phyloP scores from a whole-genome alignment of 2,888 invertebrate genomes.

The Diloba caeruleocephala region DNA sequence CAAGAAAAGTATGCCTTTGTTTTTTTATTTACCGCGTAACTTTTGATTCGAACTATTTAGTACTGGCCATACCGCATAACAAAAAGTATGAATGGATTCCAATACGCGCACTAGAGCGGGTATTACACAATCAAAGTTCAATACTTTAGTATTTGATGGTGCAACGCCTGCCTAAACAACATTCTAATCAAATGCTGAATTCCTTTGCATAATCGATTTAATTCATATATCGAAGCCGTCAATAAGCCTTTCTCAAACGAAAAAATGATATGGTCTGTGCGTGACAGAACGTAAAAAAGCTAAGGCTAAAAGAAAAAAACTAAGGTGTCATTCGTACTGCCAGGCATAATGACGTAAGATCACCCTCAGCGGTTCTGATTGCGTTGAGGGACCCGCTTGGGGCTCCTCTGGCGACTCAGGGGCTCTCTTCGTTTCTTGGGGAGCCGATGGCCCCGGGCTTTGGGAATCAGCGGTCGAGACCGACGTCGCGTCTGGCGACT shows the following conservation, averaged over 20 bases:
- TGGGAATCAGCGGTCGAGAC: constrained; percentile 65
- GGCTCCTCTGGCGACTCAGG: constrained; percentile 68
- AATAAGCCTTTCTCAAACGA: constrained; percentile 65
- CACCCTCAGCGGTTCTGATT: constrained; percentile 82
- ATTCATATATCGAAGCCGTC: constrained; percentile 64
- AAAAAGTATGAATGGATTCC: constrained; percentile 35
- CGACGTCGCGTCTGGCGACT: constrained; percentile 72
- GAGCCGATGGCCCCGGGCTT: constrained; percentile 58
- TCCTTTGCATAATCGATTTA: constrained; percentile 73
- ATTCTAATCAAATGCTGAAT: constrained; percentile 84
- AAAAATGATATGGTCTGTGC: constrained; percentile 73
- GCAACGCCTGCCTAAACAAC: constrained; percentile 56
- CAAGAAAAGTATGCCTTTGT: constrained; percentile 19
- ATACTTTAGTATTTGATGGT: constrained; percentile 44
- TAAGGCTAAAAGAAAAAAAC: constrained; percentile 82
- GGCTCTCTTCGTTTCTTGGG: constrained; percentile 51
- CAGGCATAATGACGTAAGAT: constrained; percentile 87
- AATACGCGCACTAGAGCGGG: constrained; percentile 37
- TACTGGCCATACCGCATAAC: constrained; percentile 21
- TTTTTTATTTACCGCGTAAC: too few species aligned
- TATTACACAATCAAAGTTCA: constrained; percentile 51
- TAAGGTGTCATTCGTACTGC: constrained; percentile 88
- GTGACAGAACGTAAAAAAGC: constrained; percentile 77
- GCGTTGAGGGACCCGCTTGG: constrained; percentile 76
- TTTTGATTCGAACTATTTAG: too few species aligned